A percentile compares a stretch with the other conserved stretches of the same genome.
Evolutionary conservation across 1,140 invertebrate genomes (phyloP).

Genomic region (Drosophila ananassae): DNA sequence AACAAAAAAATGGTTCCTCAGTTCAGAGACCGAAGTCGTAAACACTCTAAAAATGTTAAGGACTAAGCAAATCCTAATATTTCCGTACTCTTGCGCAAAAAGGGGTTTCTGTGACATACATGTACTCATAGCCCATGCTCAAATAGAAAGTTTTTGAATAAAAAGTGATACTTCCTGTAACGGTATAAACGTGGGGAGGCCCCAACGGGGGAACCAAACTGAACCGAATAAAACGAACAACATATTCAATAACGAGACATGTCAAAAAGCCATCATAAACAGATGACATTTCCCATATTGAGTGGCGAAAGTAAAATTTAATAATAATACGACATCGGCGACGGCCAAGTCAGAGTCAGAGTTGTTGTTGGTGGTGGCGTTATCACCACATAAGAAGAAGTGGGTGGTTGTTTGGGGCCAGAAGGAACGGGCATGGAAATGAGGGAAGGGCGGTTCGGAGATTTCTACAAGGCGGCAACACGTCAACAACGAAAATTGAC

Average conservation of each 20-base stretch:
- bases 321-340: conserved; percentile 70
- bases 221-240: conserved; percentile 32
- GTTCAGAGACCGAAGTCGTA: background rate
- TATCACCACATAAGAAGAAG: conserved; percentile 36
- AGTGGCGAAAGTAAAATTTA: conserved; percentile 83
- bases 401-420: conserved; percentile 10
- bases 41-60: background rate
- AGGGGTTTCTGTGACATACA: too few relatives aligned
- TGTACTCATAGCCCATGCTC: too few relatives aligned
- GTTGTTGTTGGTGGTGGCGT: conserved; percentile 25
- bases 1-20: background rate
- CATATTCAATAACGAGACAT: conserved; percentile 82
- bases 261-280: conserved; percentile 83
- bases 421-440: conserved; percentile 18
- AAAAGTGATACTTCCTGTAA: background rate
- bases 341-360: conserved; percentile 66
- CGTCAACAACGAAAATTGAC: conserved; percentile 81
- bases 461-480: conserved; percentile 59
- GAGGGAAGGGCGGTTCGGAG: conserved; percentile 5
- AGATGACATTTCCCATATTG: conserved; percentile 83
- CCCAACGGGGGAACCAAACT: conserved; percentile 20
- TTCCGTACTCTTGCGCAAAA: background rate
- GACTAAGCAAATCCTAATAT: background rate
- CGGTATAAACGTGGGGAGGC: conserved; percentile 9
- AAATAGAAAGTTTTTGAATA: background rate